Base-by-base conservation (phyloP, 2,113 vertebrate species). In the Dicerorhinus sumatrensis region DNA sequence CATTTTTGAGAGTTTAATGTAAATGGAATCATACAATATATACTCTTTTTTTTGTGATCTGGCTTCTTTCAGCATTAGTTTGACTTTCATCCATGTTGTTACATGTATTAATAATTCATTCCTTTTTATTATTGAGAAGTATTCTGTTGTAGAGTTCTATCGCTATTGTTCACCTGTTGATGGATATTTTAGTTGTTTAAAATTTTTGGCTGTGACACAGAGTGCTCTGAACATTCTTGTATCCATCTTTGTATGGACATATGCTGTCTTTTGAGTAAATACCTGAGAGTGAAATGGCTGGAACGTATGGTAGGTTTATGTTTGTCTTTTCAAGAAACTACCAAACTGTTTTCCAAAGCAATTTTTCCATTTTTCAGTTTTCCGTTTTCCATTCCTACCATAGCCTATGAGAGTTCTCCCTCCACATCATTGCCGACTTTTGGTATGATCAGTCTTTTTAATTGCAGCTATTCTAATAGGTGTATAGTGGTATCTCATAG, bases 291-390 rank as follows among this genome's bases (percentile, higher is more conserved):
- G 48, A 89, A 85, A 60, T 82, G 51, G 8, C 18, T 86, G 18
- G 42, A 27, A 81, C 29, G 25, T 83, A 6, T 12, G 8, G 11
- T 65, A 39, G 21, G 18, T 62, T 51, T 63, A 27, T 75, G 33
- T 87, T 81, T 70, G 25, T 70, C 23, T 77, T 93, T 86, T 84
- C 13, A 87, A 91, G 75, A 91, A 88, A 33, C 8, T 76, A 56
- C 51, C 29, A 23, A 23, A 65, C 8, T 39, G 2, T 42, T 70
- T 92, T 67, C 46, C 27, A 31, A 46, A 94, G 36, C 63, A 73
- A 81, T 31, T 91, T 75, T 63, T 67, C 70, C n/a, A 46, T 82
- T 62, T 83, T 60, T 33, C 0, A 16, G 42, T 91, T 75, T 63
- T 67, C 70, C n/a, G 39, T 82, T 62, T 83, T 60, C 33, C 0